These are phyloP conservation scores for Nephrotoma flavescens DNA, from an alignment of 2,888 invertebrate genomes.

Conservation along the genomic window DNA sequence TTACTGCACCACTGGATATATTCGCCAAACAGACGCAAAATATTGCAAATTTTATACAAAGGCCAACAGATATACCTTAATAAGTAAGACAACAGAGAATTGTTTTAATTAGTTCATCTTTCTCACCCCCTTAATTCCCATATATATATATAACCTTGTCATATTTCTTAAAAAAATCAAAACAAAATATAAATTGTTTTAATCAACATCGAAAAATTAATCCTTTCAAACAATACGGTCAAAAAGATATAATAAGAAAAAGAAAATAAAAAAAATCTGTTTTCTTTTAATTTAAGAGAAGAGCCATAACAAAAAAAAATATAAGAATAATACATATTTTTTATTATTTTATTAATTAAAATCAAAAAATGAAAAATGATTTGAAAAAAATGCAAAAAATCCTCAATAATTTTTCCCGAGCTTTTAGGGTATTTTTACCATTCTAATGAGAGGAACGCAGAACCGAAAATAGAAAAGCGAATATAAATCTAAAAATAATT, in stretches of 20 bases:
- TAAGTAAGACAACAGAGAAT: too few relatives aligned
- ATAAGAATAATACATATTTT: background rate
- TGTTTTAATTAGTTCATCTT: too few relatives aligned
- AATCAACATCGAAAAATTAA: background rate
- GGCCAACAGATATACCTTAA: too few relatives aligned
- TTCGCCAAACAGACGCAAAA: too few relatives aligned
- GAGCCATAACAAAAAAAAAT: background rate
- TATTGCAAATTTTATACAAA: too few relatives aligned
- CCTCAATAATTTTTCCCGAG: background rate
- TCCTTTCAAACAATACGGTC: background rate
- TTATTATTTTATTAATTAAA: background rate
- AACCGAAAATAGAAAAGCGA: background rate
- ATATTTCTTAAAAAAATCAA: background rate
- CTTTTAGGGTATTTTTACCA: background rate
- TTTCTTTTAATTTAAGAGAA: background rate
- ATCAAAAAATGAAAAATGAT: background rate
- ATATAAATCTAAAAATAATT: background rate
- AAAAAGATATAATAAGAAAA: background rate
- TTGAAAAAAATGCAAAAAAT: background rate
- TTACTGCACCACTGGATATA: too few relatives aligned
- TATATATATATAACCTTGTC: too few relatives aligned
- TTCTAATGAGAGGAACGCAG: background rate
- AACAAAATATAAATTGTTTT: background rate
- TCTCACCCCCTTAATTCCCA: too few relatives aligned
- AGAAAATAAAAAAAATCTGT: background rate